Evolutionary conservation across 2,888 invertebrate species (phyloP), one percentile per base, ranked within the genome.

Genomic region (Clivina fossor): DNA sequence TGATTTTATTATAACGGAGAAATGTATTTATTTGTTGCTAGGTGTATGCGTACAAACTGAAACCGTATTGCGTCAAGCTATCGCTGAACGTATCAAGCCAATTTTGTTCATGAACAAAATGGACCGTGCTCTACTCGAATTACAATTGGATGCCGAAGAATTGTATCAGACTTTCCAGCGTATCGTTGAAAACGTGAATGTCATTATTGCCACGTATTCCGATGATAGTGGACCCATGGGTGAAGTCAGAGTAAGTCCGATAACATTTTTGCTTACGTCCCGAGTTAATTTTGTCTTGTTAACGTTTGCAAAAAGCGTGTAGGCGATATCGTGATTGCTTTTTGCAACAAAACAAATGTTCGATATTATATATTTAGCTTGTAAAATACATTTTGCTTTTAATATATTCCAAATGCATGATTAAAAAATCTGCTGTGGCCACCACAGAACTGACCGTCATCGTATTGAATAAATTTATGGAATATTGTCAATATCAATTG

Each of bases 21-120:
- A n/a, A n/a, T n/a, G n/a, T n/a, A 5, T 58, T 51, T 22, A 56
- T 58, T 57, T 57, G 58, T 63, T 71, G 3, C n/a, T 66, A 93
- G 98, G 99, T 82, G 99, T 99, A 63, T 99, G 99, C 74, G 99
- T 99, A 66, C 99, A 99, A 79, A 99, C 99, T 28, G 99, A 99
- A 79, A 98, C 99, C 69, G 99, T 99, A 58, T 82, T 99, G 69
- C 93, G 99, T 80, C 99, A 99, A 77, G 99, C 99, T 61, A 99
- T 99, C 71, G 95, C 96, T 61, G 99, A 99, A 80, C 90, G 99
- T 72, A 99, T 99, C 71, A 98, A 97, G 88, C 99, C 99, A 55
- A 93, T 99, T 65, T 82, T 99, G 68, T 99, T 99, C 88, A 98
- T 99, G 98, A 99, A 99, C 90, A 99, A 99, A 80, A 98, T 99